Percentiles rank a stretch among this genome's conserved stretches.
phyloP scores from a whole-genome alignment of 1,140 invertebrate genomes.

The Holcopasites calliopsidis region DNA sequence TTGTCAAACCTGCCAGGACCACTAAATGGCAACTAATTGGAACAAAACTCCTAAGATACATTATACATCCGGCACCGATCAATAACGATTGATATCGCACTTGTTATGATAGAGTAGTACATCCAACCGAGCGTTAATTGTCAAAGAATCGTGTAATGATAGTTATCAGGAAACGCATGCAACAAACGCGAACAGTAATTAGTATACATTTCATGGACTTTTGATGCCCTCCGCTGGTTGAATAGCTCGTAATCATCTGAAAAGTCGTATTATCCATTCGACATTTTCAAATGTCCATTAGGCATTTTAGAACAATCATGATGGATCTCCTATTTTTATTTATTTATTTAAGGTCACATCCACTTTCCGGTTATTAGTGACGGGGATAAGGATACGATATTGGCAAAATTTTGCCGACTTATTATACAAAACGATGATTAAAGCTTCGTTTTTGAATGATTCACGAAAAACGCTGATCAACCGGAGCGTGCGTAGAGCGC shows the following conservation, averaged over 20 bases:
- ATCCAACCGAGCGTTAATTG: conserved; percentile 38
- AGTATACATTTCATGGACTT: conserved; percentile 59
- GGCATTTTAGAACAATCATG: conserved; percentile 47
- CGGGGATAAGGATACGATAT: too few species aligned
- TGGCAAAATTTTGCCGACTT: too few species aligned
- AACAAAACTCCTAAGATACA: conserved; percentile 46
- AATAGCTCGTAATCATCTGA: conserved; percentile 40
- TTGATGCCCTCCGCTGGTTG: conserved; percentile 55
- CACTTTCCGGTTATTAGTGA: too few species aligned
- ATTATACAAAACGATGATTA: too few species aligned
- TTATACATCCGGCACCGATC: conserved; percentile 48
- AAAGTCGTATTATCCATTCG: conserved; percentile 38
- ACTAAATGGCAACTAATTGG: conserved; percentile 60
- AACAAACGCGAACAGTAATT: conserved; percentile 34
- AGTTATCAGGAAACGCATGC: conserved; percentile 34
- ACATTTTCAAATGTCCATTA: too few species aligned
- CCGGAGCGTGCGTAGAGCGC: too few species aligned
- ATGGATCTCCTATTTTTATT: too few species aligned
- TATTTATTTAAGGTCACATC: too few species aligned
- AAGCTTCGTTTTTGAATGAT: too few species aligned
- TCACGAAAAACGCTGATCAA: too few species aligned
- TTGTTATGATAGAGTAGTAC: conserved; percentile 62
- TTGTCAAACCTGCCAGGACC: conserved; percentile 51
- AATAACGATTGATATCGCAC: conserved; percentile 58
- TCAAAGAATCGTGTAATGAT: conserved; percentile 50